These are phyloP conservation scores for Leuciscus waleckii DNA, from an alignment of 2,797 vertebrate genomes.

Conservation along the genomic window DNA sequence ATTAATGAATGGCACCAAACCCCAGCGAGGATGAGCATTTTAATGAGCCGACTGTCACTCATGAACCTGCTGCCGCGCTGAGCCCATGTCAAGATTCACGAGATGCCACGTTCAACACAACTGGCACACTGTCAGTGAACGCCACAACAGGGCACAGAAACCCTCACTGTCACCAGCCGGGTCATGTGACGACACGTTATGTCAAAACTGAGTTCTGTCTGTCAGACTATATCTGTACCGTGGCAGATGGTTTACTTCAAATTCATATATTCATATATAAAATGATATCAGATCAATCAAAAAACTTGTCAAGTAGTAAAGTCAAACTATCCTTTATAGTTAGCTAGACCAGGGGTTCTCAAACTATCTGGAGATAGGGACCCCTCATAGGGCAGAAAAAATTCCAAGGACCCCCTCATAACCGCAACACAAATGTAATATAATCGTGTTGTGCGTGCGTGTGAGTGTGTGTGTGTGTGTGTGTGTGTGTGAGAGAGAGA, in stretches of 20 bases:
- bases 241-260: not conserved
- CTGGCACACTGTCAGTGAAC: not conserved
- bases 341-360: too few species aligned
- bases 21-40: not conserved
- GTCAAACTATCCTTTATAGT: not conserved
- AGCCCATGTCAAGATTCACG: not conserved
- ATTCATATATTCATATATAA: not conserved
- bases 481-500: too few species aligned
- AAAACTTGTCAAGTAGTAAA: not conserved
- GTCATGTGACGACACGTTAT: not conserved
- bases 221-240: not conserved
- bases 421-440: too few species aligned
- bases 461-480: too few species aligned
- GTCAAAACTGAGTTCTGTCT: not conserved
- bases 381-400: too few species aligned
- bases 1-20: slow-evolving; percentile 16
- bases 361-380: too few species aligned
- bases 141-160: not conserved
- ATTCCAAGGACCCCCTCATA: too few species aligned
- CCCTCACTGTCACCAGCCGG: not conserved
- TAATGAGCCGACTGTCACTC: slow-evolving; percentile 21
- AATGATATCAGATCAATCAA: not conserved
- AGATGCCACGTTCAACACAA: not conserved
- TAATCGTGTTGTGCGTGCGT: too few species aligned
- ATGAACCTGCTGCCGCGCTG: not conserved